Evolutionary conservation across 1,140 invertebrate genomes (phyloP), one percentile per base, ranked within the genome.

Genomic region (Marisa cornuarietis): DNA sequence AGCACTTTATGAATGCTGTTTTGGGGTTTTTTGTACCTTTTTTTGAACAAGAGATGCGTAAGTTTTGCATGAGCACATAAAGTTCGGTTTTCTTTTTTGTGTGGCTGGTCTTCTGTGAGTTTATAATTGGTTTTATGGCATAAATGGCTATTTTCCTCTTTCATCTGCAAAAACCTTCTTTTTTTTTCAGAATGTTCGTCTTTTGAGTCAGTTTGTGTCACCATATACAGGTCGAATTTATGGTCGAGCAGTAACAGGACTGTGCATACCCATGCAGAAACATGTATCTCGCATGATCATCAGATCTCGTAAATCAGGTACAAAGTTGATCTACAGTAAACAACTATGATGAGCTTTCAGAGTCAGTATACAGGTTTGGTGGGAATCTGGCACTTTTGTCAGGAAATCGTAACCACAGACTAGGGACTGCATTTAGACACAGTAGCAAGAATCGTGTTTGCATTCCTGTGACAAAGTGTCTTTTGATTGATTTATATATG

Each of bases 181-280:
- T 68, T 74, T 79, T 54, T 82, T 81, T 71, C 78, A 98, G 90
- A 99, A 99, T 91, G 93, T 95, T 0, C 94, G 95, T 77, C 90
- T 99, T 11, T 89, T 99, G 4, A 98, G 96, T 22, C 98, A 99
- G 89, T 99, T 99, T 91, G 95, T 98, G 87, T 99, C 97, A 68
- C 94, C 95, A 0, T 96, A 95, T 85, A 99, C 97, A 18, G 97
- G 98, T 16, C 93, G 94, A 83, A 93, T 98, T 78, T 99, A 99
- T 91, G 95, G 95, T 0, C 93, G 94, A 83, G 95, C 99, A 85
- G 96, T 99, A 76, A 99, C 98, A 54, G 96, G 93, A 11, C 74
- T 87, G 22, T 88, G 85, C 78, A 85, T 87, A 71, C 85, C 85
- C 20, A 89, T 87, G 85, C 87, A 88, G 78, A 85, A 78, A 73